phyloP scores from a whole-genome alignment of 2,888 invertebrate species.

The Pantelozetes paolii region DNA sequence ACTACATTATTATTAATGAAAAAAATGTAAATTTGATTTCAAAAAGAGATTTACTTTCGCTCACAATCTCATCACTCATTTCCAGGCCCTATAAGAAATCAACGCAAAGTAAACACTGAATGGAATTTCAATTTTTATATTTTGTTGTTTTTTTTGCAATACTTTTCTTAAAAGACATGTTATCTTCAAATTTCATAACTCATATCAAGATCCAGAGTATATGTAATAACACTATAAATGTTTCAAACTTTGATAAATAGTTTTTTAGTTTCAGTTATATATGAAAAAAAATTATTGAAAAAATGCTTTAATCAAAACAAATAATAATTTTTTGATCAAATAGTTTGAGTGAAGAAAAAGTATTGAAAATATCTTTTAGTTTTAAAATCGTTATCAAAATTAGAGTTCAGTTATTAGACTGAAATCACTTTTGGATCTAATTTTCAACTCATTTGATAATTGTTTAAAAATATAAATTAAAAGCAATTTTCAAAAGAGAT shows the following conservation, averaged over 20 bases:
- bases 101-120: neutral
- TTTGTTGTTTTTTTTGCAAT: neutral
- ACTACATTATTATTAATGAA: neutral
- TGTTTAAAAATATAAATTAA: too few relatives aligned
- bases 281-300: too few relatives aligned
- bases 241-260: conserved; percentile 14
- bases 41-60: conserved; percentile 8
- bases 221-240: neutral
- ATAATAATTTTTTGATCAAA: too few relatives aligned
- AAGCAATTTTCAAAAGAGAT: too few relatives aligned
- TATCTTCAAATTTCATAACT: conserved; percentile 14
- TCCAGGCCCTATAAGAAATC: neutral
- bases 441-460: too few relatives aligned
- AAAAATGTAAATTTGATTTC: conserved; percentile 9
- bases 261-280: neutral
- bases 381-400: too few relatives aligned
- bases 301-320: too few relatives aligned
- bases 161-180: neutral
- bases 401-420: too few relatives aligned
- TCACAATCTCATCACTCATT: conserved; percentile 24
- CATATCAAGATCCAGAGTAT: too few relatives aligned
- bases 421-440: too few relatives aligned
- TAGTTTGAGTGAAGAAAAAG: too few relatives aligned
- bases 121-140: conserved; percentile 16
- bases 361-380: too few relatives aligned